These are phyloP conservation scores for Aurelia sp. DNA, from an alignment of 30 jellyfish, hydroid and myxozoan genomes.

Conservation along the genomic window DNA sequence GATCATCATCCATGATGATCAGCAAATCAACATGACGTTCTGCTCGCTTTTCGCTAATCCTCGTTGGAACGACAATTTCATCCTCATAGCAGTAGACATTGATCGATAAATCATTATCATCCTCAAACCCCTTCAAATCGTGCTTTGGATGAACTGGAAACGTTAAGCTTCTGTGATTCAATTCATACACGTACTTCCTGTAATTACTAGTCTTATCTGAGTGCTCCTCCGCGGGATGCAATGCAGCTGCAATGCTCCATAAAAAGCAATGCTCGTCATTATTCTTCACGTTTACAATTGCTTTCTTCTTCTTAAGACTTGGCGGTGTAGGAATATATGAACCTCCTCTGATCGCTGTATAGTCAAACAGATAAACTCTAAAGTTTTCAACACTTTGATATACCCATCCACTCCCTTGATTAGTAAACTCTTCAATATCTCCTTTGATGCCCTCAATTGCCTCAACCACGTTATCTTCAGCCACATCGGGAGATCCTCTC, in stretches of 20 bases:
- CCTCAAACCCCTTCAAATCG: background rate
- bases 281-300: constrained; percentile 9
- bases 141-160: background rate
- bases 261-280: background rate
- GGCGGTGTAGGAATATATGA: too few species aligned
- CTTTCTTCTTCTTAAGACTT: background rate
- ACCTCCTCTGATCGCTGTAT: too few species aligned
- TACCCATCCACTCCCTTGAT: too few species aligned
- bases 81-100: constrained; percentile 9
- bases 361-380: too few species aligned
- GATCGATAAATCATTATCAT: constrained; percentile 5
- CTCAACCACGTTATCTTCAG: too few species aligned
- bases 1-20: background rate
- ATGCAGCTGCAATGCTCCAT: constrained; percentile 12
- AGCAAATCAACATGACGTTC: background rate
- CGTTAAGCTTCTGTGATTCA: background rate
- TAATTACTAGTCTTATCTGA: background rate
- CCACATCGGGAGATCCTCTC: too few species aligned
- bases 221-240: background rate
- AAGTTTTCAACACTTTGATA: too few species aligned
- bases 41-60: background rate
- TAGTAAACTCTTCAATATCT: too few species aligned
- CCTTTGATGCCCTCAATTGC: too few species aligned
- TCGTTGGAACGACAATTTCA: background rate
- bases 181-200: background rate